These are phyloP conservation scores for Tanypteryx hageni DNA, from an alignment of 2,888 invertebrate species.

Conservation along the genomic window DNA sequence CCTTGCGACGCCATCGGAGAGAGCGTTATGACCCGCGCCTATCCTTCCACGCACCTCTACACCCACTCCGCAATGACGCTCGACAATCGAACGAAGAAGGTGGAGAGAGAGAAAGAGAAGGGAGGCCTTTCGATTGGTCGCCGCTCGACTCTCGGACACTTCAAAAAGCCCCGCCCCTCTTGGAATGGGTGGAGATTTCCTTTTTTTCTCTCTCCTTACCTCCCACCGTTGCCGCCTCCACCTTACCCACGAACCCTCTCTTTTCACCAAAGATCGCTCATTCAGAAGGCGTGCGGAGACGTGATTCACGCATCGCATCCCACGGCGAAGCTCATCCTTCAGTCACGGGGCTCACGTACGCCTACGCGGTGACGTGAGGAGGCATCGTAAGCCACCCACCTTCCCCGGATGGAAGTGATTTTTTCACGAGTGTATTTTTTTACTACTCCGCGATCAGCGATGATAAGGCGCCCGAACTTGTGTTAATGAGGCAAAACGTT, in stretches of 20 bases:
- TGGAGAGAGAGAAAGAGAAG: not conserved
- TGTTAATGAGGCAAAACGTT: not conserved
- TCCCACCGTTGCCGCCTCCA: not conserved
- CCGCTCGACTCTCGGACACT: not conserved
- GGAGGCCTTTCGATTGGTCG: not conserved
- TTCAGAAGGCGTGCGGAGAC: constrained; percentile 1
- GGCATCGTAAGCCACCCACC: not conserved
- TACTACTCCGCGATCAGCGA: not conserved
- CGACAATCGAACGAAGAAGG: too few relatives aligned
- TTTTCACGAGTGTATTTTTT: not conserved
- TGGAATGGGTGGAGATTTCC: too few relatives aligned
- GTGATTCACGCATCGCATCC: constrained; percentile 32
- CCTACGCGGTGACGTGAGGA: constrained; percentile 23
- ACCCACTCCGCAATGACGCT: too few relatives aligned
- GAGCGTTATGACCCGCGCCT: too few relatives aligned
- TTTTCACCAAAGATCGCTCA: not conserved
- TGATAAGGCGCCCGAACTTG: not conserved
- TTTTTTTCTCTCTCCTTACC: too few relatives aligned
- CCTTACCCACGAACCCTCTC: too few relatives aligned
- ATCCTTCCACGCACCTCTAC: too few relatives aligned
- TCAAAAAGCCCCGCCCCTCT: not conserved
- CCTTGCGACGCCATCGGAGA: not conserved
- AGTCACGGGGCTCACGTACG: constrained; percentile 15
- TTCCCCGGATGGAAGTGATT: not conserved
- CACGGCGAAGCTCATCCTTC: not conserved